Evolutionary conservation across 2,113 vertebrate species (phyloP).

Genomic region (Chunga burmeisteri): DNA sequence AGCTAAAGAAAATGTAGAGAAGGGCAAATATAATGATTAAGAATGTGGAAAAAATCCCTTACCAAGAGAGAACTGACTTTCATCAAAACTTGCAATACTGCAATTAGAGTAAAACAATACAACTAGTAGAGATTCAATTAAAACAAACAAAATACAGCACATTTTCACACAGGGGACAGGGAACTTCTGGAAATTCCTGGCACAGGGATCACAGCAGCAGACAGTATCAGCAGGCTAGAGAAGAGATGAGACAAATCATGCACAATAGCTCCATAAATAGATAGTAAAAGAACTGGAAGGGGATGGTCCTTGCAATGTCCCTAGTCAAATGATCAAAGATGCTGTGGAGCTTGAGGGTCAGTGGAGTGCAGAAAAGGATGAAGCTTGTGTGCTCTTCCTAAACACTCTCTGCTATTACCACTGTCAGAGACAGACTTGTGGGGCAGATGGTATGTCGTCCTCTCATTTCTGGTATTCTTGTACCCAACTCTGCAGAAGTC

Average conservation of each 20-base stretch:
- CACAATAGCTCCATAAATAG: background rate
- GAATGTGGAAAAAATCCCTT: background rate
- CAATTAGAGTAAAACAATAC: background rate
- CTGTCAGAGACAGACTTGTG: background rate
- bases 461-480: background rate
- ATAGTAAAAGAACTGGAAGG: background rate
- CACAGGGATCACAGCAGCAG: background rate
- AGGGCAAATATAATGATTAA: background rate
- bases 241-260: background rate
- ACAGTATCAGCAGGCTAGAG: background rate
- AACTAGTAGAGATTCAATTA: background rate
- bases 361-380: background rate
- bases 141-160: background rate
- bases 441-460: rapidly evolving
- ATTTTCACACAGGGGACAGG: background rate
- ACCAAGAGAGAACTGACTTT: background rate
- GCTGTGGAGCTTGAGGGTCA: background rate
- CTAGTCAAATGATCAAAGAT: background rate
- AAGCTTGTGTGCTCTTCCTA: background rate
- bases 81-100: background rate
- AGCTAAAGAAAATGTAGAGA: background rate
- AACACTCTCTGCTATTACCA: background rate
- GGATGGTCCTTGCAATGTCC: background rate
- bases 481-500: background rate
- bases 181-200: background rate